Evolutionary conservation across 2,797 vertebrate genomes (phyloP).

Genomic region (Benthosema pterotum): DNA sequence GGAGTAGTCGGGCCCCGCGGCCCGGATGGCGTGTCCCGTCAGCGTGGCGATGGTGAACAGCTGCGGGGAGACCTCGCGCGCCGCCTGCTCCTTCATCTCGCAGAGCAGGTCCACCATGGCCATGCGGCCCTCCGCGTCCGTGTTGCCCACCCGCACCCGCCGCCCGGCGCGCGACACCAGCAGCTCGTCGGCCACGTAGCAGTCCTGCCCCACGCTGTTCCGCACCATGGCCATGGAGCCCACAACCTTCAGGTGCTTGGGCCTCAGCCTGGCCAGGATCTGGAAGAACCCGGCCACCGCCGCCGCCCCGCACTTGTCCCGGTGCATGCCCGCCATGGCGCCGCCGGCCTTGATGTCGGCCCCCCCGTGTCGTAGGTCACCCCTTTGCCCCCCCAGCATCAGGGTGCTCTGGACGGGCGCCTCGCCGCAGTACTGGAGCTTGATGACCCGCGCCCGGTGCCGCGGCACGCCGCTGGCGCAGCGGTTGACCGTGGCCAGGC

Average conservation of each 20-base stretch:
- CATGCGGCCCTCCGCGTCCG: conserved; percentile 86
- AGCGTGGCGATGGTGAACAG: conserved; percentile 85
- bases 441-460: conserved; percentile 83
- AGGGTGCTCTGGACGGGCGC: conserved; percentile 76
- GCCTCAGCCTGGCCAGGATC: conserved; percentile 80
- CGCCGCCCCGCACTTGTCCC: conserved; percentile 86
- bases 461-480: conserved; percentile 82
- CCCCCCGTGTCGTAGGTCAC: conserved; percentile 87
- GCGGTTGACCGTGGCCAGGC: conserved; percentile 84
- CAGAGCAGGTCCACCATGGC: conserved; percentile 87
- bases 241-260: conserved; percentile 80
- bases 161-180: conserved; percentile 80
- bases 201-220: conserved; percentile 86
- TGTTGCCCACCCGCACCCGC: conserved; percentile 84
- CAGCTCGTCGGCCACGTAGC: conserved; percentile 85
- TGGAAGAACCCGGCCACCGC: conserved; percentile 86
- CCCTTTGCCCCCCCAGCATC: conserved; percentile 86
- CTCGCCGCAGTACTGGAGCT: conserved; percentile 80
- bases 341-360: conserved; percentile 87
- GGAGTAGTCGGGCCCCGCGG: conserved; percentile 85
- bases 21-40: conserved; percentile 84
- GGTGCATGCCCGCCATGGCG: conserved; percentile 86
- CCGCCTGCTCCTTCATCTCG: conserved; percentile 85
- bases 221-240: conserved; percentile 86
- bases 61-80: conserved; percentile 69